A percentile compares a stretch with the other conserved stretches of the same genome.
These are phyloP conservation scores for Charina bottae DNA, from an alignment of 2,113 vertebrate genomes.

Conservation along the genomic window DNA sequence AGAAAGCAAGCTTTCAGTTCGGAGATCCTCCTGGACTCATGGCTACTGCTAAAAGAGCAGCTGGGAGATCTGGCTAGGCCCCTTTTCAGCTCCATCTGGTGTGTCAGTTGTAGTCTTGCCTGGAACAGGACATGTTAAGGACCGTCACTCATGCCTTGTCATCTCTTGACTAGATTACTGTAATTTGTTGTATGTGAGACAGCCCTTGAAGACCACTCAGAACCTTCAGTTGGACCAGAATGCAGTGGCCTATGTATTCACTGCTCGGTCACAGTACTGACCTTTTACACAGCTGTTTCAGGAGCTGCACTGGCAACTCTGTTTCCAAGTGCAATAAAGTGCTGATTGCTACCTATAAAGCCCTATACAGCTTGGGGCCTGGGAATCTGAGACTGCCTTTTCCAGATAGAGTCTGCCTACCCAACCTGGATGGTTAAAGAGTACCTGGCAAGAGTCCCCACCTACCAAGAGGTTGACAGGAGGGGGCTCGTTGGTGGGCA, in stretches of 20 bases:
- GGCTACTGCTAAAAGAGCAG: not conserved
- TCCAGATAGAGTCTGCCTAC: not conserved
- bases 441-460: not conserved
- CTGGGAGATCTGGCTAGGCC: not conserved
- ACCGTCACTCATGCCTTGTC: not conserved
- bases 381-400: not conserved
- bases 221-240: not conserved
- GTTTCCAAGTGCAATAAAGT: not conserved
- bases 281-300: not conserved
- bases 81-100: not conserved
- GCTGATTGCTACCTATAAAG: not conserved
- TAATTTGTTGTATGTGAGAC: not conserved
- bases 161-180: not conserved
- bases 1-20: not conserved
- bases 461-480: not conserved
- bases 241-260: not conserved
- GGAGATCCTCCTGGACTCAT: not conserved
- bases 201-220: not conserved
- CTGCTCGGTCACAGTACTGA: not conserved
- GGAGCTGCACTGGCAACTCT: not conserved
- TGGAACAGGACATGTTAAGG: not conserved
- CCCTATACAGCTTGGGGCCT: not conserved
- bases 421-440: not conserved
- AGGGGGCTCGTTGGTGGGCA: not conserved
- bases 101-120: not conserved